Evolutionary conservation across 2,797 vertebrate species (phyloP), one percentile per base, ranked within the genome.

Genomic region (Ceryle rudis): DNA sequence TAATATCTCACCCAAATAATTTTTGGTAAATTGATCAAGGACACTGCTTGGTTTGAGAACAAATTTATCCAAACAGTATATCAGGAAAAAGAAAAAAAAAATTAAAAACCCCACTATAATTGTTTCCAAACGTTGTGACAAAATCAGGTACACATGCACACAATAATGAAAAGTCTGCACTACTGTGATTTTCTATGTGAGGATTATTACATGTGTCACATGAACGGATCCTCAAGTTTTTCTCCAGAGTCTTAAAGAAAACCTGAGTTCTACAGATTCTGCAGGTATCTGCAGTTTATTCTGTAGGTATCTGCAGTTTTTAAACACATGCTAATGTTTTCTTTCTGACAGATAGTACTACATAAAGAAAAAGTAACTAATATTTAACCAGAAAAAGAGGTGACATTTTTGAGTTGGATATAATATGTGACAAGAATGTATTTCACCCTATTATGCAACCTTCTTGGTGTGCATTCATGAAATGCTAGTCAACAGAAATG

Each of bases 401-500:
- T 94, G 55, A 64, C 29, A 90, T 90, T 91, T 86, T 66, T 75
- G 12, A 83, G 90, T 60, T 23, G 78, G 74, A 35, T 35, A 92
- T 89, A 95, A 87, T 52, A 90, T 67, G 88, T 74, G 46, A 75
- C 90, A 92, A 93, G n/a, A 71, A 81, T 72, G 7, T 74, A 47
- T 60, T 91, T 88, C 31, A 90, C 73, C 61, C 33, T 86, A 57
- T 55, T 81, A 66, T 44, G 66, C 31, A 84, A 54, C 85, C 64
- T 66, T 67, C 61, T 64, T 71, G 18, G 13, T 78, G 37, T 86
- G 47, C 35, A 52, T 52, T 81, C 33, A n/a, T 64, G 61, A 78
- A 86, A 78, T 31, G 6, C 28, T 42, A 78, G 17, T 62, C 44
- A 96, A 93, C 51, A 91, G 94, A 95, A 72, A 97, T 91, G 71